phyloP scores from a whole-genome alignment of 2,113 vertebrate genomes.

The Phaethornis superciliosus region DNA sequence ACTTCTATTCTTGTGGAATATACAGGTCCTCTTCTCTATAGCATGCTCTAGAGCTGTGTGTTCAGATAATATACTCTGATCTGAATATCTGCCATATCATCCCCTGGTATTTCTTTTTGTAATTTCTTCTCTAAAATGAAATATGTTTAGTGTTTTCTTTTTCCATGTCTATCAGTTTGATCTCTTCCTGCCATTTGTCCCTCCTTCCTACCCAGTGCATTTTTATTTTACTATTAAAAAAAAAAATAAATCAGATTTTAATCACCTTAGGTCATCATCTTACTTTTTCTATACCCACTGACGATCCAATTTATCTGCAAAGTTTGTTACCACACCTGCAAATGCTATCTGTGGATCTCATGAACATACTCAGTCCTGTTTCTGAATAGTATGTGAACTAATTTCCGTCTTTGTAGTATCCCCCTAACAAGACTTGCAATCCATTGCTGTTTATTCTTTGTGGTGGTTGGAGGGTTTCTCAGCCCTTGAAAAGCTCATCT shows the following conservation, averaged over 20 bases:
- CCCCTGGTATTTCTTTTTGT: not conserved
- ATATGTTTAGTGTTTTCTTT: not conserved
- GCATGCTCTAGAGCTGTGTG: not conserved
- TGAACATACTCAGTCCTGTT: not conserved
- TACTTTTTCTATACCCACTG: not conserved
- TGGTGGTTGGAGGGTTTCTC: not conserved
- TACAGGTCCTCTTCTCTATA: not conserved
- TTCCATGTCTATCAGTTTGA: rapidly evolving
- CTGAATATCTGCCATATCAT: not conserved
- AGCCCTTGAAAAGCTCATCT: not conserved
- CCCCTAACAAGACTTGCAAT: not conserved
- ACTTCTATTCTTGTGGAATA: not conserved
- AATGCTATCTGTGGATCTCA: constrained; percentile 2
- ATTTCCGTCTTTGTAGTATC: not conserved
- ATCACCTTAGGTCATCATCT: not conserved
- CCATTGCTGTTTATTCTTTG: not conserved
- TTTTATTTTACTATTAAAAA: not conserved
- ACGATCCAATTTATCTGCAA: not conserved
- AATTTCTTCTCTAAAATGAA: not conserved
- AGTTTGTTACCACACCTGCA: constrained; percentile 3
- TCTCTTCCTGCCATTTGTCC: not conserved
- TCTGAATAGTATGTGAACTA: not conserved
- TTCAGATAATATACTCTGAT: not conserved
- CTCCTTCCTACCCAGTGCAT: not conserved
- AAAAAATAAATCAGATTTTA: not conserved